A percentile compares a stretch with the other conserved stretches of the same genome.
Conservation (phyloP, 2,113 vertebrate species). For the Marmota flaviventris region DNA sequence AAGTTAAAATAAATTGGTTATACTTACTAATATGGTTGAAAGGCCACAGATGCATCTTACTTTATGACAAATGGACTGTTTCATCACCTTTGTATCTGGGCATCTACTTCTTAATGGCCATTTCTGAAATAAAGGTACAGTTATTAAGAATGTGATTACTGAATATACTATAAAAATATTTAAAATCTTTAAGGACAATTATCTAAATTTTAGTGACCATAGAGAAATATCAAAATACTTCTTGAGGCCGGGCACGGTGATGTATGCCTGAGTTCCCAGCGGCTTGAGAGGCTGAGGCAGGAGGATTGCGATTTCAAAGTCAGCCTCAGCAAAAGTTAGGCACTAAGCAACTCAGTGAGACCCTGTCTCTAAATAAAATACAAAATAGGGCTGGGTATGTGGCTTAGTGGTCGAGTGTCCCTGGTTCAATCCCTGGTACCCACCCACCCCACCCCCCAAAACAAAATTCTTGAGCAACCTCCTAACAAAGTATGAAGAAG, state of each 20-base stretch:
- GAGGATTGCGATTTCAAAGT: no score
- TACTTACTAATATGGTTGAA: constrained; percentile 80
- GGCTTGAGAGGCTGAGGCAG: no score
- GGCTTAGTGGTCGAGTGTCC: no score
- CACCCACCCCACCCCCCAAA: background rate
- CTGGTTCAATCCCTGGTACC: no score
- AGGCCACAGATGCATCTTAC: constrained; percentile 79
- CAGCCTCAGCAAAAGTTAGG: no score
- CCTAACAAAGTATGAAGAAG: constrained; percentile 23
- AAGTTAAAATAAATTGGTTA: constrained; percentile 30
- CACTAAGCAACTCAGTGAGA: no score
- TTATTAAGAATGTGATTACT: constrained; percentile 56
- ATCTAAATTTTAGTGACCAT: constrained; percentile 6
- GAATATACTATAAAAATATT: background rate
- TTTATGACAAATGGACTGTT: constrained; percentile 69
- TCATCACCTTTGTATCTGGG: constrained; percentile 69
- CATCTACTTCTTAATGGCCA: constrained; percentile 77
- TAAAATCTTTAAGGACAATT: constrained; percentile 41
- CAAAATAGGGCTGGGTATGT: no score
- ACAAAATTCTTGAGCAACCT: constrained; percentile 34
- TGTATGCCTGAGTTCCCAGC: no score
- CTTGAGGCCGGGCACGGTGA: background rate
- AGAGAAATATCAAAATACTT: constrained; percentile 32
- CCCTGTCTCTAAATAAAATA: no score
- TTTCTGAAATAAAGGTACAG: constrained; percentile 79